Evolutionary conservation across 2,797 vertebrate genomes (phyloP), one percentile per base, ranked within the genome.

Genomic region (Gallinago solitaria): DNA sequence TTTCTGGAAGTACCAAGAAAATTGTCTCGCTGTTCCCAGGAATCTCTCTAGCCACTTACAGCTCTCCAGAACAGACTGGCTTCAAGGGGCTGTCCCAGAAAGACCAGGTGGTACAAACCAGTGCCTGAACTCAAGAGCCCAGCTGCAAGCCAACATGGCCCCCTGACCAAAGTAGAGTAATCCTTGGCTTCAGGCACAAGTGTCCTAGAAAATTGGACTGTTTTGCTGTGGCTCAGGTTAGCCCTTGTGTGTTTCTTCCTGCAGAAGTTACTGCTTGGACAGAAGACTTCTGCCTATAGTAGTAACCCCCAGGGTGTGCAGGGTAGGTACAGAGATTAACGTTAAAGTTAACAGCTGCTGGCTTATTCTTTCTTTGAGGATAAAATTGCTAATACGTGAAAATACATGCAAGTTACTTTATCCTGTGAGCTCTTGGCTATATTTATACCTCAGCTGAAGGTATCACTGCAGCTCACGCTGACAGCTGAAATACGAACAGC

Each of bases 401-500:
- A 90, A 93, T 53, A 89, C 39, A 51, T 9, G 35, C 61, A 81
- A 51, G 87, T 71, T 68, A 73, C 60, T 37, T 85, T 33, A 82
- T 45, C 69, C 78, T 61, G 10, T 67, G 74, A 90, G 33, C 50
- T 75, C 61, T 13, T 84, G 39, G 78, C 67, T 94, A 50, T 92
- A 93, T 89, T 92, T 92, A 68, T 24, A 57, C 59, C 50, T 71
- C 50, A 84, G 63, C 54, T 79, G 37, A 76, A 96, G 61, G 63
- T 82, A 4, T 57, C 95, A 79, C 39, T 75, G 33, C 41, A 80
- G 83, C 64, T 93, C 33, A 32, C n/a, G 45, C 6, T 90, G 80
- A 96, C 81, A 89, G 70, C 54, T 95, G 87, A 96, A 92, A 86
- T 57, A 75, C 0, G 17, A 83, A 64, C 37, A 37, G 41, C 90